Evolutionary conservation across 2,113 vertebrate species (phyloP).

Genomic region (Pogonocichla stellata): DNA sequence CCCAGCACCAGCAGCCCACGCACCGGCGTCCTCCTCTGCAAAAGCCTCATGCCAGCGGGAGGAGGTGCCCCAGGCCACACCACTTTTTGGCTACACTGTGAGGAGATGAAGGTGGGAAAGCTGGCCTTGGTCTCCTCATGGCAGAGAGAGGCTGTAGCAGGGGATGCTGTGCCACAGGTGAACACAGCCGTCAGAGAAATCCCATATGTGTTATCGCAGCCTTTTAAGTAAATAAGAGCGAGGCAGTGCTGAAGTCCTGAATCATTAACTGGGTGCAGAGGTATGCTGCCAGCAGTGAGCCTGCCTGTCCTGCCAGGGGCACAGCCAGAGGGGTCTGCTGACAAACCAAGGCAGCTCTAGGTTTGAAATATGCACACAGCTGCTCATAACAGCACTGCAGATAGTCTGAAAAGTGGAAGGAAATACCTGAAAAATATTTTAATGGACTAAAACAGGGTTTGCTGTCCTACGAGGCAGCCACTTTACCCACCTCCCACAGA

Average conservation of each 20-base stretch:
- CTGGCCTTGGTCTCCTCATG: accelerated
- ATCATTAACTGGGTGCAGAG: neutral
- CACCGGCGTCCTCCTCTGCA: neutral
- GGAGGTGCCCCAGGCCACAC: neutral
- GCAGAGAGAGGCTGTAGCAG: neutral
- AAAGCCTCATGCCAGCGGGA: neutral
- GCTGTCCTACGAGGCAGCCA: neutral
- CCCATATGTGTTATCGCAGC: accelerated
- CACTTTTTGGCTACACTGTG: accelerated
- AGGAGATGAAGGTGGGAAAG: neutral
- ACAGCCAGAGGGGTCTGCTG: neutral
- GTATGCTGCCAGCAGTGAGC: neutral
- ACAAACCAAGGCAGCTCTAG: neutral
- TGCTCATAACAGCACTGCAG: neutral
- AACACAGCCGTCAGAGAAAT: neutral
- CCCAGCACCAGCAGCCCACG: neutral
- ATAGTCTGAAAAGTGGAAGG: neutral
- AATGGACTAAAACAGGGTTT: neutral
- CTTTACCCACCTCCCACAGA: neutral
- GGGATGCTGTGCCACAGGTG: neutral
- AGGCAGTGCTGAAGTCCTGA: neutral
- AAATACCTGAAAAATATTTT: neutral
- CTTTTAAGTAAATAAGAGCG: neutral
- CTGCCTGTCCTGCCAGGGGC: neutral
- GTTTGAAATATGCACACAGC: neutral